Percentiles rank a stretch among this genome's conserved stretches.
Conservation (phyloP, 2,797 vertebrate genomes). For the Hippocampus kuda region DNA sequence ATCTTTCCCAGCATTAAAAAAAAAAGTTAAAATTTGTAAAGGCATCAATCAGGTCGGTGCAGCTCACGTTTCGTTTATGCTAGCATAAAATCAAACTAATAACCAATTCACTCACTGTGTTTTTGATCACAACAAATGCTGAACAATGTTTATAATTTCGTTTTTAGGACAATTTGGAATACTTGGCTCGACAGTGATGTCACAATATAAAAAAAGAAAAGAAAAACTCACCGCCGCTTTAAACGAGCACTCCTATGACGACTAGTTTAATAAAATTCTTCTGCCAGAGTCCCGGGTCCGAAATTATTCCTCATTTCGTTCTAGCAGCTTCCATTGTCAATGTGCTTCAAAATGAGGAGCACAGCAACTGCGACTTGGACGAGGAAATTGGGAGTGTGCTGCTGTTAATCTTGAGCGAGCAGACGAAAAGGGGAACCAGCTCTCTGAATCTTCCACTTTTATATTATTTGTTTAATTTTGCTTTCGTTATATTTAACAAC, state of each 20-base stretch:
- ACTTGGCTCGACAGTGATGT: background rate
- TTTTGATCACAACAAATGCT: background rate
- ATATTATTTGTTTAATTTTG: background rate
- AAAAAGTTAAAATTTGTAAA: background rate
- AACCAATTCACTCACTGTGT: background rate
- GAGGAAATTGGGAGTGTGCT: constrained; percentile 43
- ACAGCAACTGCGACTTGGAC: constrained; percentile 3
- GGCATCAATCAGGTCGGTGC: background rate
- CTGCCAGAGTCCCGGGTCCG: too few relatives aligned
- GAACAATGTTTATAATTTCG: background rate
- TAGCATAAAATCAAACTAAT: background rate
- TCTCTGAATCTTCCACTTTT: background rate
- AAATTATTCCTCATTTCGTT: constrained; percentile 32
- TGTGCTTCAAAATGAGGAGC: constrained; percentile 13
- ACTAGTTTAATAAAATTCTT: background rate
- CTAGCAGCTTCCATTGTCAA: constrained; percentile 25
- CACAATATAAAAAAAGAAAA: background rate
- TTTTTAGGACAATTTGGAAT: background rate
- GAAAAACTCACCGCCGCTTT: constrained; percentile 1
- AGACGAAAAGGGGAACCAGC: constrained; percentile 42
- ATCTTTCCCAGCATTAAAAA: background rate
- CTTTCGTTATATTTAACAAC: background rate
- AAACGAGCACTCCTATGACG: background rate
- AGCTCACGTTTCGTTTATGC: background rate
- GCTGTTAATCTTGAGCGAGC: constrained; percentile 11